Base-by-base conservation (phyloP, 2,888 invertebrate species). In the Sialis lutaria region DNA sequence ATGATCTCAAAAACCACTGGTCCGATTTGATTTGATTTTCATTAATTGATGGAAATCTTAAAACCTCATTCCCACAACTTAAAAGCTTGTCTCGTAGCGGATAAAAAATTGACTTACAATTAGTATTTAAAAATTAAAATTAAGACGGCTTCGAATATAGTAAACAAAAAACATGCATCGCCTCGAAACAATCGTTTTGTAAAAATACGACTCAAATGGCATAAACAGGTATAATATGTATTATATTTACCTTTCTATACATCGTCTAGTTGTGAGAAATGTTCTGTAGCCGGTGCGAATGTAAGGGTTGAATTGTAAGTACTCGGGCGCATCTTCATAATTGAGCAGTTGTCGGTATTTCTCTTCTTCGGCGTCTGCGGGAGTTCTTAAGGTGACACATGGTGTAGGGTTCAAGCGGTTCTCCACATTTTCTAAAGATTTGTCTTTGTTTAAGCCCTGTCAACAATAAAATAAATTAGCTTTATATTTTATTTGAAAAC, bases 221-320 rank as follows among this genome's bases (percentile, higher is more conserved):
- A 6, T 13, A 41, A 41, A 10, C 2, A 41, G 9, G 10, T 5
- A 41, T 2, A n/a, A n/a, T 22, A 1, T 12, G 33, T 44, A 33
- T 4, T 7, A 10, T 49, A 50, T 51, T 58, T 62, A 89, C 89
- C 89, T 93, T 70, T 88, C 87, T 63, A 90, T 68, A 60, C 91
- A 91, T 55, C 89, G 68, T 61, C 76, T 78, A n/a, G 84, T 82
- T 6, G 83, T 80, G 46, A 92, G 70, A 54, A 82, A 75, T 56
- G 84, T 83, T 57, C 92, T 74, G 63, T 93, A 93, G 8, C 93
- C 93, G 54, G 77, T 74, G 50, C 79, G 72, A 54, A 93, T 90
- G 60, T 72, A 92, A 4, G 84, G 85, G 67, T 93, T 93, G 58
- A 86, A 86, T 63, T 85, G 81, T 48, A 92, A 70, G 65, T 87